These are phyloP conservation scores for Heliornis fulica DNA, from an alignment of 2,113 vertebrate species.

Conservation along the genomic window DNA sequence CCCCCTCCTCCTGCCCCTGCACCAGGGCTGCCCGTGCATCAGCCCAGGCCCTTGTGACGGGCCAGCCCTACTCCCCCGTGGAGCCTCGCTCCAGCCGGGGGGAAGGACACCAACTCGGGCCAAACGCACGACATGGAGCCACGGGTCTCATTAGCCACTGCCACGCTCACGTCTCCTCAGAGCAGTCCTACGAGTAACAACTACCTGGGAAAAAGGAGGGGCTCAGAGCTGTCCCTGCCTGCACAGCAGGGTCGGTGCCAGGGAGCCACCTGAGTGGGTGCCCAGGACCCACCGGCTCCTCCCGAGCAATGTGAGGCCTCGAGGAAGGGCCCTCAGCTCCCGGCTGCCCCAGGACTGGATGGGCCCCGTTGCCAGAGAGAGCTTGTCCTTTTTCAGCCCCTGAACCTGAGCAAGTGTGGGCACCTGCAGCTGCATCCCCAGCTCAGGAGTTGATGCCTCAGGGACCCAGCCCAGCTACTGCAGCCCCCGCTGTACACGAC, in stretches of 20 bases:
- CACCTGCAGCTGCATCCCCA: background rate
- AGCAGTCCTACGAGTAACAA: background rate
- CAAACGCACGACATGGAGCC: background rate
- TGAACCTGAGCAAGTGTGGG: background rate
- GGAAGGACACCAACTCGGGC: background rate
- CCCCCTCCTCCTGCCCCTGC: background rate
- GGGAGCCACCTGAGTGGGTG: background rate
- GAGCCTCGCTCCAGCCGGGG: fast-evolving
- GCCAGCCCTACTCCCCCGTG: fast-evolving
- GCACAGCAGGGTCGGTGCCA: fast-evolving
- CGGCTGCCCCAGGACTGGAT: background rate
- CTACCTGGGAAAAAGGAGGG: background rate
- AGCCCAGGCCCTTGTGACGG: fast-evolving
- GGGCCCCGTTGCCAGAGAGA: fast-evolving
- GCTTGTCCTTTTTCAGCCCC: background rate
- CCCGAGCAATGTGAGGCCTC: fast-evolving
- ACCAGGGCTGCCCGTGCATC: background rate
- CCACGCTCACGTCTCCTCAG: background rate
- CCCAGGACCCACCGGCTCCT: background rate
- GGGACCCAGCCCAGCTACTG: background rate
- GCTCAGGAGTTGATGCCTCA: fast-evolving
- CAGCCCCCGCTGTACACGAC: fast-evolving
- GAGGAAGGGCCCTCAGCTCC: background rate
- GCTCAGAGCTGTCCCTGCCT: background rate
- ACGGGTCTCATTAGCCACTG: background rate